phyloP scores from a whole-genome alignment of 2,888 invertebrate species.

The Trachelus stipa region DNA sequence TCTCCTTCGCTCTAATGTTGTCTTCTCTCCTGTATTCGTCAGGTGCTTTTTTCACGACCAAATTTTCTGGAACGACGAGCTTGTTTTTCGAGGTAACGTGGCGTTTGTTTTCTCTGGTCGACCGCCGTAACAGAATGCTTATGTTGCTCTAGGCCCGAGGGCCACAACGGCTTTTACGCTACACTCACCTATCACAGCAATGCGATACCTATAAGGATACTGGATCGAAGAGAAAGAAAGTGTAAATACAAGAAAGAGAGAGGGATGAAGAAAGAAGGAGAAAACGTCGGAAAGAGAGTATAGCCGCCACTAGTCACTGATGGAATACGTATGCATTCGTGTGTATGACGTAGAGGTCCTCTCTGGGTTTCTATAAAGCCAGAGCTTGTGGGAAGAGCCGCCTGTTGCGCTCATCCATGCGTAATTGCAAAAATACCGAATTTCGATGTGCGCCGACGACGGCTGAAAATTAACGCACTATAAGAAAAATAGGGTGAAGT shows the following conservation, averaged over 20 bases:
- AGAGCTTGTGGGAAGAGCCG: constrained; percentile 49
- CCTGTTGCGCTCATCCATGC: constrained; percentile 56
- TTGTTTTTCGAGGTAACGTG: constrained; percentile 11
- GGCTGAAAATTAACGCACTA: constrained; percentile 42
- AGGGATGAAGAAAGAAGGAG: not conserved
- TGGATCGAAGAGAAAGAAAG: not conserved
- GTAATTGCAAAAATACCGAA: constrained; percentile 58
- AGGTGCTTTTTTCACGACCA: not conserved
- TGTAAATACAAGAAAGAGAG: not conserved
- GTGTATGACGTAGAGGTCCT: not conserved
- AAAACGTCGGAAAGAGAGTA: not conserved
- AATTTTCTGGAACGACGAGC: not conserved
- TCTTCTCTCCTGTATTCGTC: not conserved
- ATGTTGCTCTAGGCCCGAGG: constrained; percentile 27
- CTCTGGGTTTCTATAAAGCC: not conserved
- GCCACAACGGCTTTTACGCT: constrained; percentile 25
- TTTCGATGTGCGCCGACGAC: constrained; percentile 23
- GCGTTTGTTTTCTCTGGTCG: constrained; percentile 7
- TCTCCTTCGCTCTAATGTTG: not conserved
- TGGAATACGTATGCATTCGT: not conserved
- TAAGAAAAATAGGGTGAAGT: constrained; percentile 6
- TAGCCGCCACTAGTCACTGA: not conserved
- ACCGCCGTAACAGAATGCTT: constrained; percentile 34
- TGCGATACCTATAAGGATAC: not conserved
- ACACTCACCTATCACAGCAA: constrained; percentile 2